phyloP scores from a whole-genome alignment of 23 tunicate genomes.

The Ascidia mentula region DNA sequence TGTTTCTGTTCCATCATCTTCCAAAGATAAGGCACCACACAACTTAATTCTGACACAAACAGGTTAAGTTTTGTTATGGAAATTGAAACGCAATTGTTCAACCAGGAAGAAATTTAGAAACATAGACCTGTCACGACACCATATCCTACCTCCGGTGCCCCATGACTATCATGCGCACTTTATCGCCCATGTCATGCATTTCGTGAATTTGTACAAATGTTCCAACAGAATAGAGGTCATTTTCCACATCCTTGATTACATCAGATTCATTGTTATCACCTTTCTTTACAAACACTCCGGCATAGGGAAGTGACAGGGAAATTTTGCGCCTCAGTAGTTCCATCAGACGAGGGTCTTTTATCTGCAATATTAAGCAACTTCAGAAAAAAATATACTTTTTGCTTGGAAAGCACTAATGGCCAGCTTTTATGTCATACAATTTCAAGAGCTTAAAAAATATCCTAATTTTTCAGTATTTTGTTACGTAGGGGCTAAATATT shows the following conservation, averaged over 20 bases:
- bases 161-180: slow-evolving; percentile 94
- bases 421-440: too few relatives aligned
- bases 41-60: slow-evolving; percentile 28
- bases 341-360: slow-evolving; percentile 76
- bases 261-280: slow-evolving; percentile 79
- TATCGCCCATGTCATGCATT: slow-evolving; percentile 89
- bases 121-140: neutral
- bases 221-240: slow-evolving; percentile 78
- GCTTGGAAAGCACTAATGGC: too few relatives aligned
- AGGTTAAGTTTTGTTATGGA: neutral
- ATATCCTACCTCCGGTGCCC: slow-evolving; percentile 76
- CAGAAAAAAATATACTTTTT: too few relatives aligned
- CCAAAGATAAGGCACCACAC: slow-evolving; percentile 9
- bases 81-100: neutral
- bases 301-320: slow-evolving; percentile 81
- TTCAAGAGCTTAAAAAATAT: too few relatives aligned
- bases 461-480: too few relatives aligned
- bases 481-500: too few relatives aligned
- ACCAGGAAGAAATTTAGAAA: neutral
- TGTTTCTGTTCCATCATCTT: slow-evolving; percentile 6
- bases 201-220: slow-evolving; percentile 97
- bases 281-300: slow-evolving; percentile 90
- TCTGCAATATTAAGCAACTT: slow-evolving; percentile 19
- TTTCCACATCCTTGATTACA: slow-evolving; percentile 41
- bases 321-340: slow-evolving; percentile 82